Conservation (phyloP, 2,797 vertebrate species). For the Anabas testudineus region DNA sequence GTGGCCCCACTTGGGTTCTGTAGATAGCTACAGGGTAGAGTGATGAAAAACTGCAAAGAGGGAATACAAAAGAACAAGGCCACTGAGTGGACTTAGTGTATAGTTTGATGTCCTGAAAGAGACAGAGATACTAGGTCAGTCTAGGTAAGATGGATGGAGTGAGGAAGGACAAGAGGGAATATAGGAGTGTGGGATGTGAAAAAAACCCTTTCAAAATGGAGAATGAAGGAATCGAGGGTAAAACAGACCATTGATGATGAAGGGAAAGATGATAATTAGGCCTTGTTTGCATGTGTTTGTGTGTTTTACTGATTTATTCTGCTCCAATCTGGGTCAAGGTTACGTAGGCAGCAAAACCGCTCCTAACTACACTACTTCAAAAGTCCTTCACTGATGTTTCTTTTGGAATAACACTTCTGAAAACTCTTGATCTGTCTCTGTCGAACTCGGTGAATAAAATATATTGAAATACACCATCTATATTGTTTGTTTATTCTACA, state of each 20-base stretch:
- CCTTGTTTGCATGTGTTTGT: slow-evolving; percentile 37
- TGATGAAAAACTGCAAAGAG: slow-evolving; percentile 19
- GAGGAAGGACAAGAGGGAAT: slow-evolving; percentile 31
- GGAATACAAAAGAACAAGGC: slow-evolving; percentile 54
- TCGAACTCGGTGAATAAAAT: not conserved
- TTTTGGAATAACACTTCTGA: not conserved
- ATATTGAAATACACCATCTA: not conserved
- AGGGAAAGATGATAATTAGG: slow-evolving; percentile 45
- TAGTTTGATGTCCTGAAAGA: slow-evolving; percentile 29
- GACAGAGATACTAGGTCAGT: slow-evolving; percentile 54
- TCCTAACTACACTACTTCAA: slow-evolving; percentile 2
- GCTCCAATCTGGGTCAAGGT: slow-evolving; percentile 71
- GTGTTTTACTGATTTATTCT: slow-evolving; percentile 43
- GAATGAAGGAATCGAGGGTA: slow-evolving; percentile 16
- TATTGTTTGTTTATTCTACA: not conserved
- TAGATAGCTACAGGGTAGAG: slow-evolving; percentile 34
- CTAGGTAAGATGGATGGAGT: slow-evolving; percentile 50
- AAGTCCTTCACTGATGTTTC: slow-evolving; percentile 11
- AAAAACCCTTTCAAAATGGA: not conserved
- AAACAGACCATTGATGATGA: slow-evolving; percentile 7
- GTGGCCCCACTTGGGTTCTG: slow-evolving; percentile 23
- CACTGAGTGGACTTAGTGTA: slow-evolving; percentile 25
- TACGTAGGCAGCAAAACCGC: slow-evolving; percentile 9
- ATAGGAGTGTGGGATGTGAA: slow-evolving; percentile 22
- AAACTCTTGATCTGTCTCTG: not conserved